Evolutionary conservation across 2,113 vertebrate species (phyloP), one percentile per base, ranked within the genome.

Genomic region (Protomyctophum bolini): DNA sequence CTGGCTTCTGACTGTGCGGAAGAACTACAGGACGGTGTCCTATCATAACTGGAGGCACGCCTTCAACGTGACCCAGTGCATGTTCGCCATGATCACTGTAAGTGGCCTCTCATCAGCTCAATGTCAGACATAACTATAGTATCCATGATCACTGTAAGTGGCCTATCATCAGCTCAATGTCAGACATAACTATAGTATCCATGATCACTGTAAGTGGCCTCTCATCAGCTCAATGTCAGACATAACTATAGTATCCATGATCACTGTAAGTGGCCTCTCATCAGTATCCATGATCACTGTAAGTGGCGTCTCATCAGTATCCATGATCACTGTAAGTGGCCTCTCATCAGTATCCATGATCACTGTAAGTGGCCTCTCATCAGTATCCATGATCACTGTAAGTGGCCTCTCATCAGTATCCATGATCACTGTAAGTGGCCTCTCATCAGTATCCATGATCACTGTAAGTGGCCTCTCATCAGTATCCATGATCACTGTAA

Each of bases 11-110:
- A 94, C 93, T 11, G 92, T 94, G 75, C 93, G 93, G 81, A 94
- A 94, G 78, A 94, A 94, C 86, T 94, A 94, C 73, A 92, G 93
- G 66, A 92, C 91, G 4, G 93, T 94, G 69, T 92, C 91, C 0
- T 94, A 94, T 77, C 93, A 94, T 65, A 94, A 94, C 88, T 94
- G 93, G 93, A 91, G 92, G 7, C 93, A 94, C 8, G 93, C 93
- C 68, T 94, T 94, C 73, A 94, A 94, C 15, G 93, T 94, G 63
- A 93, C 91, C 0, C 93, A 94, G 82, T 94, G 93, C 88, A 94
- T 94, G 92, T 94, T 94, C 9, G 63, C 82, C 8, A 94, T 94
- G 90, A 94, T 94, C 76, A 93, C 88, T 48, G 93, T 94, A 82
- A 91, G 91, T 89, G 49, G 65, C 0, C 41, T 56, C 8, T 55